These are phyloP conservation scores for Aspiorhynchus laticeps DNA, from an alignment of 2,113 vertebrate species.

Conservation along the genomic window DNA sequence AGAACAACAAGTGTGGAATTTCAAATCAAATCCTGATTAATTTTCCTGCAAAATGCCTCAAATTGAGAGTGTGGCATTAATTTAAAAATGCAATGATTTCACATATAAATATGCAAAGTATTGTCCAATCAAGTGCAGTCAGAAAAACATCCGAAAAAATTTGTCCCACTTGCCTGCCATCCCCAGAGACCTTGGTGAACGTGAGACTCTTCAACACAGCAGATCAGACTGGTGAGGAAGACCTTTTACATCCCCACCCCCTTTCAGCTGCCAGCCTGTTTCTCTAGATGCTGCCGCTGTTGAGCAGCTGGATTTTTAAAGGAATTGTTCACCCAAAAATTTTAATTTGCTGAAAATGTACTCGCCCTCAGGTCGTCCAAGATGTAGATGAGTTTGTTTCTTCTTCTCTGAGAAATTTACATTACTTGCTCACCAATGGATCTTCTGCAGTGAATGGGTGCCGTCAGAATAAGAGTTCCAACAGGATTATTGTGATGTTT, in stretches of 20 bases:
- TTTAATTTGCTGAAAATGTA: not conserved
- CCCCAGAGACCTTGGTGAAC: slow-evolving; percentile 78
- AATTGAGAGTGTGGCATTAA: not conserved
- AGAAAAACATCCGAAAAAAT: slow-evolving; percentile 62
- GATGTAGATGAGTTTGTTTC: no score
- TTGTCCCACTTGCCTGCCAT: slow-evolving; percentile 77
- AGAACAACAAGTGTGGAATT: not conserved
- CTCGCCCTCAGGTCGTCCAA: not conserved
- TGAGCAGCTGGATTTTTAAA: slow-evolving; percentile 11
- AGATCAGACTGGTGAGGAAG: slow-evolving; percentile 76
- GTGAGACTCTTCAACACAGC: slow-evolving; percentile 77
- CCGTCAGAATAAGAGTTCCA: not conserved
- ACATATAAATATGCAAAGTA: slow-evolving; percentile 21
- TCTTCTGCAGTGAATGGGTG: no score
- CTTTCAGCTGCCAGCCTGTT: slow-evolving; percentile 38
- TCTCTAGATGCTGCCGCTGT: not conserved
- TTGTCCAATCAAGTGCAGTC: slow-evolving; percentile 45
- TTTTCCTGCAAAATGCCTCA: not conserved
- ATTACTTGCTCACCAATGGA: no score
- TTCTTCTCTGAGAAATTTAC: no score
- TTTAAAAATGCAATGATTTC: not conserved
- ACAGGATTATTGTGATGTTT: not conserved
- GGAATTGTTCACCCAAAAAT: not conserved
- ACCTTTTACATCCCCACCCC: slow-evolving; percentile 62
- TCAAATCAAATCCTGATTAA: not conserved